Base-by-base conservation (phyloP, 2,797 vertebrate species). In the Kryptopterus vitreolus region DNA sequence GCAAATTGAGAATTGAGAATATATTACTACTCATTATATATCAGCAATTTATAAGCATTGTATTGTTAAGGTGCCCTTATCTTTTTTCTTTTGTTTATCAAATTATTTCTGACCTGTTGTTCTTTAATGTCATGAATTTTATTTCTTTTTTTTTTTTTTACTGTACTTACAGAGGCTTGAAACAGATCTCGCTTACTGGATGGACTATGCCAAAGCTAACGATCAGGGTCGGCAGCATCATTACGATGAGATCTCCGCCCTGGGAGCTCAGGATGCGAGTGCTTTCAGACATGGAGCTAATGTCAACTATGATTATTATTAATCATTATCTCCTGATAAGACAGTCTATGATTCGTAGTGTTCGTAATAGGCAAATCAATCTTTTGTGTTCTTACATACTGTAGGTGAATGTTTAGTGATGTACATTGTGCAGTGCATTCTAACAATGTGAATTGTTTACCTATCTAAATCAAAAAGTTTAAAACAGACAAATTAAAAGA, bases 221-320 rank as follows among this genome's bases (percentile, higher is more conserved):
- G 94, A 95, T 53, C 93, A 94, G 0, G 92, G 92, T 0, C 91
- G 94, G 74, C 94, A 94, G 12, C 93, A 93, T 59, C 94, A 95
- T 85, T 92, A 95, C 0, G 95, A 96, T 16, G 95, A 95, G 75
- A 95, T 95, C 5, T 84, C 94, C 0, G 90, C 94, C 0, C 90
- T 94, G 0, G 94, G 93, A 3, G 93, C 93, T 2, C 89, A 59
- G 16, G 88, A 92, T 71, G 89, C 92, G 0, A 55, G 92, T 16
- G 84, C 82, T 66, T 94, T 94, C 84, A 89, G 95, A 81, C 93
- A 95, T 0, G 94, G 95, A 61, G 94, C 95, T 68, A 88, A 89
- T 0, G 93, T 95, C 86, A 95, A 96, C 83, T 96, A 96, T 0
- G 94, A 96, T 0, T 94, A 96, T 82, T 95, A 95, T 85, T 95